Evolutionary conservation across 2,113 vertebrate genomes (phyloP), one percentile per base, ranked within the genome.

Genomic region (Corythaeola cristata): DNA sequence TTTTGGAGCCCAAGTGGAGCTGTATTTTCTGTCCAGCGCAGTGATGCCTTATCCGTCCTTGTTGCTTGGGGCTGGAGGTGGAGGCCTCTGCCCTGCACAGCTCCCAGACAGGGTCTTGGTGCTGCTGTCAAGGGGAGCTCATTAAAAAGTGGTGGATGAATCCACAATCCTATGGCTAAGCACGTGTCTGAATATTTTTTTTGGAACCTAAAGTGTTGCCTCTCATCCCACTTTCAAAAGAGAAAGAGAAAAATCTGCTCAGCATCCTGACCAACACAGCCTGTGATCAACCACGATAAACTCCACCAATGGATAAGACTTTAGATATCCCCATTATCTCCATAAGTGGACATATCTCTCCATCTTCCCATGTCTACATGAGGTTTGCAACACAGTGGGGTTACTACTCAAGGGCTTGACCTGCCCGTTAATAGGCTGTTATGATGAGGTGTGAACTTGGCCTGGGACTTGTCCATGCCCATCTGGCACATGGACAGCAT

Each of bases 381-480:
- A 66, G 24, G 45, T 21, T 83, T 97, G 85, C 75, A 76, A 69
- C 94, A 92, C 7, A 2, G 8, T 2, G 3, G 35, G 35, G 19
- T 79, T 85, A 30, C 66, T 85, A 6, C 88, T 47, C 21, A 27
- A 56, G 33, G 52, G 56, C 74, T 83, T 85, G 86, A 73, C 91
- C 75, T 79, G 28, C 13, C 5, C 3, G 49, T 83, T 93, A 85
- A 92, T 77, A 45, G 90, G n/a, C 71, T 94, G 90, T 58, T 56
- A 23, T 73, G 75, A 92, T 83, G 88, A 94, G 53, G 67, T 92
- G 82, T 88, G 90, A 92, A 52, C 66, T 79, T 92, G 58, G 26
- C 88, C 66, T 26, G 28, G 64, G 69, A 37, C 28, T 68, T 52
- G 6, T 62, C 73, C 1, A 0, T 93, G 77, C 56, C 78, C 66